Conservation (phyloP, 2,888 invertebrate species). For the Dioctria linearis region DNA sequence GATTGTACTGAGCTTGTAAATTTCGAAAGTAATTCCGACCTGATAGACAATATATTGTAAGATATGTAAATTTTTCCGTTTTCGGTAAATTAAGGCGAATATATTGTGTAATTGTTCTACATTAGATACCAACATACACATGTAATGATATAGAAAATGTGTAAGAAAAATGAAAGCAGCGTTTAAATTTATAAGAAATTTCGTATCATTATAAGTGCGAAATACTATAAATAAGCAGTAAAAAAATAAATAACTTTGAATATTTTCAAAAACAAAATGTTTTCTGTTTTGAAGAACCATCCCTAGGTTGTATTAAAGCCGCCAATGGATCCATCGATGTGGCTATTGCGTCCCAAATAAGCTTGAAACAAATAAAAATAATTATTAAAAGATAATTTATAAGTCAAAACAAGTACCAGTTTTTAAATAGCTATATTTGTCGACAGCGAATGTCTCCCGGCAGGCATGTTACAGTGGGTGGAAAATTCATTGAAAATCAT, state of each 20-base stretch:
- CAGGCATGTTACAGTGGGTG: no score
- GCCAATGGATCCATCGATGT: no score
- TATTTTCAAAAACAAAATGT: conserved; percentile 52
- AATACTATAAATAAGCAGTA: not conserved
- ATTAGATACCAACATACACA: conserved; percentile 39
- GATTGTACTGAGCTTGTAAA: conserved; percentile 13
- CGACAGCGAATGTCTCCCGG: no score
- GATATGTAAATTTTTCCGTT: conserved; percentile 49
- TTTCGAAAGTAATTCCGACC: conserved; percentile 57
- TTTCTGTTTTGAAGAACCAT: not conserved
- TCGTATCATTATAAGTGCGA: conserved; percentile 18
- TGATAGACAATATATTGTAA: conserved; percentile 59
- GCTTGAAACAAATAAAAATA: no score
- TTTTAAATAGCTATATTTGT: no score
- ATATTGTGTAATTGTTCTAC: conserved; percentile 40
- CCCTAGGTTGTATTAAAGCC: no score
- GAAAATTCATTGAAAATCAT: no score
- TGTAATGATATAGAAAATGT: conserved; percentile 26
- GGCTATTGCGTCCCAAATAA: no score
- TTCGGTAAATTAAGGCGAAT: conserved; percentile 8
- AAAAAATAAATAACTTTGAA: conserved; percentile 54
- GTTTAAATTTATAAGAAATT: conserved; percentile 41
- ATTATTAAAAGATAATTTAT: no score
- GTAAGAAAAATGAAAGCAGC: not conserved
- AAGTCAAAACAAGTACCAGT: no score